Percentiles rank a stretch among this genome's conserved stretches.
phyloP scores from a whole-genome alignment of 2,888 invertebrate species.

The Argyresthia albistria region DNA sequence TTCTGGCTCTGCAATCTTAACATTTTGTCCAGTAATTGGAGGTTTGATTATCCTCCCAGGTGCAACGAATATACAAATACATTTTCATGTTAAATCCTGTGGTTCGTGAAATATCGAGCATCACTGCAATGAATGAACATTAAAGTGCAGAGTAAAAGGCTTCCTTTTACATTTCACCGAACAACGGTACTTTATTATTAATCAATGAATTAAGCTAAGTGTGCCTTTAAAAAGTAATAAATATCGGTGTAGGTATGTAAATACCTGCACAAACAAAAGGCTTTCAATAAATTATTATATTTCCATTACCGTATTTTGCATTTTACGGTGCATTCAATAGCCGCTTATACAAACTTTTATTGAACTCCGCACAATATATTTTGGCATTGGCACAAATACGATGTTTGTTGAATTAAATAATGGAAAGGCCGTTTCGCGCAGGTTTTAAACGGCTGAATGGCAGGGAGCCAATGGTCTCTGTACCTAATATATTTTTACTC shows the following conservation, averaged over 20 bases:
- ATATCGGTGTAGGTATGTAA: not conserved
- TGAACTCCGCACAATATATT: conserved; percentile 36
- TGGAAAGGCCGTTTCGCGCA: conserved; percentile 53
- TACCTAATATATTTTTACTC: not conserved
- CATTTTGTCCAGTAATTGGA: too few relatives aligned
- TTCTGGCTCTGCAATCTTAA: too few relatives aligned
- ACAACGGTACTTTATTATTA: too few relatives aligned
- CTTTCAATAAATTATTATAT: not conserved
- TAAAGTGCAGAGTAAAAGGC: too few relatives aligned
- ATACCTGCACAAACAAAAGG: not conserved
- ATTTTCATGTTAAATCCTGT: too few relatives aligned
- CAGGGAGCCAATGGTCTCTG: conserved; percentile 41
- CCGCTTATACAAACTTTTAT: conserved; percentile 19
- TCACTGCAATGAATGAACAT: too few relatives aligned
- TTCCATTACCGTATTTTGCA: conserved; percentile 1
- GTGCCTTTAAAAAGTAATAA: not conserved
- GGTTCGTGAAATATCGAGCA: too few relatives aligned
- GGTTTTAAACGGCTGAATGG: conserved; percentile 54
- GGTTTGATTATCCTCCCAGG: too few relatives aligned
- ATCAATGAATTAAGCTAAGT: too few relatives aligned
- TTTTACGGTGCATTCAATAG: not conserved
- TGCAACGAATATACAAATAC: too few relatives aligned
- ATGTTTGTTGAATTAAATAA: conserved; percentile 63
- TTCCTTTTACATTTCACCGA: too few relatives aligned
- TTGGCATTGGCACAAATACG: conserved; percentile 53